Evolutionary conservation across 2,888 invertebrate species (phyloP).

Genomic region (Formica aserva): DNA sequence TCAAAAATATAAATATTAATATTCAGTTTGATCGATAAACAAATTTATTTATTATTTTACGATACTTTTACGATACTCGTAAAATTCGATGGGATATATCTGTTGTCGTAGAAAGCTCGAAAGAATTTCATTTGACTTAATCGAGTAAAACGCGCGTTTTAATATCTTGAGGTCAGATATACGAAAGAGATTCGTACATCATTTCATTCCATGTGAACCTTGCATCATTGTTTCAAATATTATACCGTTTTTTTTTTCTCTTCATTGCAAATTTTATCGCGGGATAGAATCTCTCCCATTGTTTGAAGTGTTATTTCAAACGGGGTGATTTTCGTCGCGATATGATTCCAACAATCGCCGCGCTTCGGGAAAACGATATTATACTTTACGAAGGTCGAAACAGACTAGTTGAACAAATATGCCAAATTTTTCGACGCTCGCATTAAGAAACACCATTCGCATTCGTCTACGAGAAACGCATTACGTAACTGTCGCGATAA

Average conservation of each 20-base stretch:
- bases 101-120: too few relatives aligned
- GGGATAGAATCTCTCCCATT: not conserved
- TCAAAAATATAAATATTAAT: not conserved
- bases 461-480: constrained; percentile 36
- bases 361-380: not conserved
- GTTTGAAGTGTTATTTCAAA: not conserved
- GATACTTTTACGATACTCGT: not conserved
- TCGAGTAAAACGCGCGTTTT: not conserved
- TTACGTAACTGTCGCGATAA: constrained; percentile 52
- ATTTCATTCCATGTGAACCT: not conserved
- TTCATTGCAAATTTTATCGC: not conserved
- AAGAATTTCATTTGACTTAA: not conserved
- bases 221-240: not conserved
- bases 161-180: not conserved
- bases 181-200: not conserved
- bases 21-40: not conserved
- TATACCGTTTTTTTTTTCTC: not conserved
- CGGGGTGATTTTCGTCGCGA: not conserved
- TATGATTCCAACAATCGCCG: not conserved
- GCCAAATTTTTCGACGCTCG: constrained; percentile 11
- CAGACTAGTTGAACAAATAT: not conserved
- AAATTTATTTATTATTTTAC: too few relatives aligned
- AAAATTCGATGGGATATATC: not conserved
- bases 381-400: not conserved
- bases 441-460: constrained; percentile 14